Conservation (phyloP, 2,797 vertebrate species). For the Gobio occitaniae region DNA sequence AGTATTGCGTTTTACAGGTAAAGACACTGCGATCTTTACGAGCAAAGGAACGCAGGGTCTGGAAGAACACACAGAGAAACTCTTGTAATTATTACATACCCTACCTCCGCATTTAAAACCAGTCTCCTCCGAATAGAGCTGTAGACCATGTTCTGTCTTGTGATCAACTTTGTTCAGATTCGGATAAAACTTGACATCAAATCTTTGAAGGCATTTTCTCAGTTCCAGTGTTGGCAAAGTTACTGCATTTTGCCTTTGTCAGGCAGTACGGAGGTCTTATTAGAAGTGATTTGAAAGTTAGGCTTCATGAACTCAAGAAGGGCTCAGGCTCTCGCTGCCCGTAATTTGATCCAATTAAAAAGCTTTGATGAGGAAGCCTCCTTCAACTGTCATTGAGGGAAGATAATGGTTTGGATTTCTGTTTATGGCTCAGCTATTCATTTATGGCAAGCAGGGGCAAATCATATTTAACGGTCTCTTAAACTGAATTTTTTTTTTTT, state of each 20-base stretch:
- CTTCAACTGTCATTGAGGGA: conserved; percentile 52
- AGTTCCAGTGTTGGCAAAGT: neutral
- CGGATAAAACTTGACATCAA: neutral
- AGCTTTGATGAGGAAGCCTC: conserved; percentile 57
- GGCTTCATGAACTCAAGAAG: conserved; percentile 37
- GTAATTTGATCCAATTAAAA: conserved; percentile 65
- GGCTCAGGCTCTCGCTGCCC: conserved; percentile 41
- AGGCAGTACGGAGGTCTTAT: conserved; percentile 41
- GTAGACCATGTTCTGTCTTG: neutral
- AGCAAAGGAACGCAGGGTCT: neutral
- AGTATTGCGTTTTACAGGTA: neutral
- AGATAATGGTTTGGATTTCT: conserved; percentile 42
- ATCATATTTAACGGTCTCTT: conserved; percentile 47
- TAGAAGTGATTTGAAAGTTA: conserved; percentile 49
- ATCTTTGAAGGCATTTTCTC: neutral
- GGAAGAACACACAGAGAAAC: neutral
- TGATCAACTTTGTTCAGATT: neutral
- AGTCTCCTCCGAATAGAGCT: neutral
- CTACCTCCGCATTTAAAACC: neutral
- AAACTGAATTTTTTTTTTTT: conserved; percentile 31
- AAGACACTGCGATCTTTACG: neutral
- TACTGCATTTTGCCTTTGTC: neutral
- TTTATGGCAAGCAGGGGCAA: conserved; percentile 38
- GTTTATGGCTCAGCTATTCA: conserved; percentile 41
- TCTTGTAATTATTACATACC: neutral